Conservation (phyloP, 2,113 vertebrate genomes). For the Oncorhynchus mykiss region DNA sequence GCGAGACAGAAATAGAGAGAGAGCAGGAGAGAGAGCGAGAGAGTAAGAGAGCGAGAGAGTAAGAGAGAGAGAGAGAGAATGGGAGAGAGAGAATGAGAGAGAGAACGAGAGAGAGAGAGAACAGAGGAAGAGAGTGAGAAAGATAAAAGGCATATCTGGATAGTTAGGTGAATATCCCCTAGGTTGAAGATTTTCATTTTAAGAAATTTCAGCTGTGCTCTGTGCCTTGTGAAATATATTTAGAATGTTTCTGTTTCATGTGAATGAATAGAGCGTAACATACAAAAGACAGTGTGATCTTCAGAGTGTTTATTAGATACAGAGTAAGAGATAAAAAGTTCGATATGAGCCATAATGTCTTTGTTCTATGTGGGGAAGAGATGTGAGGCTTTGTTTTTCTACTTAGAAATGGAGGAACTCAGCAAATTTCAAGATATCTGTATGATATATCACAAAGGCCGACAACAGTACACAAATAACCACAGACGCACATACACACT, state of each 20-base stretch:
- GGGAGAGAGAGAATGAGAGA: neutral
- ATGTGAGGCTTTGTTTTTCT: too few species aligned
- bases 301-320: neutral
- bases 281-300: neutral
- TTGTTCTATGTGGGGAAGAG: too few species aligned
- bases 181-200: too few species aligned
- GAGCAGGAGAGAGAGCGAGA: neutral
- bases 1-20: neutral
- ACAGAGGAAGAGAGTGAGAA: neutral
- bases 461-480: neutral
- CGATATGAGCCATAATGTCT: neutral
- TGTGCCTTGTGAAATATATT: too few species aligned
- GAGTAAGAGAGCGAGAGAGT: neutral
- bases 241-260: too few species aligned
- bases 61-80: neutral
- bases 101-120: neutral
- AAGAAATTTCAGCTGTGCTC: too few species aligned
- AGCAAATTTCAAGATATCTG: too few species aligned
- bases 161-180: too few species aligned
- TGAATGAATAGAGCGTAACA: too few species aligned
- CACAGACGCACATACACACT: slow-evolving; percentile 9
- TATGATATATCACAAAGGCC: too few species aligned
- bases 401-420: too few species aligned
- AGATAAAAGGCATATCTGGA: neutral
- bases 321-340: neutral